Evolutionary conservation across 2,888 invertebrate species (phyloP).

Genomic region (Amphiduros pacificus): DNA sequence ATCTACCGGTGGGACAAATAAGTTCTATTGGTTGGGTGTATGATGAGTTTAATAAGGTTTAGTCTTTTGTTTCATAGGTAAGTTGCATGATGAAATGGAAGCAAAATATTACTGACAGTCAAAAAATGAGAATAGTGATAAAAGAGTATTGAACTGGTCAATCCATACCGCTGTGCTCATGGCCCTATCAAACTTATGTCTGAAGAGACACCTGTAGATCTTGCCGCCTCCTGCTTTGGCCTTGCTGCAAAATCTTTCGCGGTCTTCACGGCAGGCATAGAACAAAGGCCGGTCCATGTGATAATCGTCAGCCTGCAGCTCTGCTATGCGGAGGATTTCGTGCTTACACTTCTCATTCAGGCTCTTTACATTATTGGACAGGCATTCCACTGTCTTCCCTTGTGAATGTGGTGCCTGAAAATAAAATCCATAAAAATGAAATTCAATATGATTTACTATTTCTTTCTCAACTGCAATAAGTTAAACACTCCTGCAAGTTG

Average conservation of each 20-base stretch:
- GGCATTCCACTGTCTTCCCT: slow-evolving; percentile 80
- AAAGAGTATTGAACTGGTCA: too few species aligned
- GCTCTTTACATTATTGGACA: slow-evolving; percentile 68
- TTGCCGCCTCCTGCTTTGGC: slow-evolving; percentile 77
- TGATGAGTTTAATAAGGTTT: too few species aligned
- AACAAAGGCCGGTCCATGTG: slow-evolving; percentile 87
- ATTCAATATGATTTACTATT: too few species aligned
- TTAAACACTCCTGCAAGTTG: too few species aligned
- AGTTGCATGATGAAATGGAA: too few species aligned
- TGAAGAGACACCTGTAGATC: slow-evolving; percentile 86
- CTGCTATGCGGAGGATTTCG: slow-evolving; percentile 81
- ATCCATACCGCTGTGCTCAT: slow-evolving; percentile 62
- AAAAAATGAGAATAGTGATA: too few species aligned
- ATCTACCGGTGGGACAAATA: too few species aligned
- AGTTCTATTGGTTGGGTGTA: too few species aligned
- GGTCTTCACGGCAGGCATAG: slow-evolving; percentile 84
- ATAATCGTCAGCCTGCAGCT: slow-evolving; percentile 85
- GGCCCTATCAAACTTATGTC: slow-evolving; percentile 75
- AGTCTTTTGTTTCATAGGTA: too few species aligned
- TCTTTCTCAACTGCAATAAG: too few species aligned
- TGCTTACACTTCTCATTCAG: slow-evolving; percentile 72
- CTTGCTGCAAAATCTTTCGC: slow-evolving; percentile 72
- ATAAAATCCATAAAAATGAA: neutral
- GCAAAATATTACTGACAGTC: too few species aligned
- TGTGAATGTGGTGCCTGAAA: slow-evolving; percentile 67